These are phyloP conservation scores for Zapus hudsonius DNA, from an alignment of 2,113 vertebrate genomes.

Conservation along the genomic window DNA sequence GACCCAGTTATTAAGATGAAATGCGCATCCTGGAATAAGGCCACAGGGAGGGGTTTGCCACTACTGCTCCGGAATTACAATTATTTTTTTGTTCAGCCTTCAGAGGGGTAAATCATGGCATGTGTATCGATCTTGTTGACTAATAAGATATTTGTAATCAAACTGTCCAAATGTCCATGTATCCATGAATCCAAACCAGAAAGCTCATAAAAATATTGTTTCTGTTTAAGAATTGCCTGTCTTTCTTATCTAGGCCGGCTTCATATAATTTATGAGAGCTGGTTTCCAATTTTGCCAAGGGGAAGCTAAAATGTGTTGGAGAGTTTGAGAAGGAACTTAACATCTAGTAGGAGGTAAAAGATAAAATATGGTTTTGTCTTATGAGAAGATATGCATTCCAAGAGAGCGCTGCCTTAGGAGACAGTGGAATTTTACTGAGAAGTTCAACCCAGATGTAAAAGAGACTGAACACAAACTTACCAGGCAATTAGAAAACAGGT, in stretches of 20 bases:
- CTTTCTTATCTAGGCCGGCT: not conserved
- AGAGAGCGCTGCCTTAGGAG: not conserved
- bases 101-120: not conserved
- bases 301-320: not conserved
- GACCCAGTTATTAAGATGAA: constrained; percentile 83
- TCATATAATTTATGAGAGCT: not conserved
- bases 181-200: not conserved
- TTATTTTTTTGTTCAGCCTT: constrained; percentile 56
- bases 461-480: not conserved
- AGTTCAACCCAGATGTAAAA: not conserved
- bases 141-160: constrained; percentile 57
- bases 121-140: constrained; percentile 21
- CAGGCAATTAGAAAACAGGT: not conserved
- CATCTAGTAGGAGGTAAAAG: not conserved
- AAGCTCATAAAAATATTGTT: not conserved
- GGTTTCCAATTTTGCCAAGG: not conserved
- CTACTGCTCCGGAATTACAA: constrained; percentile 71
- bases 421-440: not conserved
- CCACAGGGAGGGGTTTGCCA: constrained; percentile 75
- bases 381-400: not conserved
- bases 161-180: not conserved
- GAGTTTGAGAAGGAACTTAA: not conserved
- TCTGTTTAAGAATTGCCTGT: constrained; percentile 1
- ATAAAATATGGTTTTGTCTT: not conserved
- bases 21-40: constrained; percentile 74